Conservation (phyloP, 1,140 invertebrate species). For the Leptinotarsa defecta region DNA sequence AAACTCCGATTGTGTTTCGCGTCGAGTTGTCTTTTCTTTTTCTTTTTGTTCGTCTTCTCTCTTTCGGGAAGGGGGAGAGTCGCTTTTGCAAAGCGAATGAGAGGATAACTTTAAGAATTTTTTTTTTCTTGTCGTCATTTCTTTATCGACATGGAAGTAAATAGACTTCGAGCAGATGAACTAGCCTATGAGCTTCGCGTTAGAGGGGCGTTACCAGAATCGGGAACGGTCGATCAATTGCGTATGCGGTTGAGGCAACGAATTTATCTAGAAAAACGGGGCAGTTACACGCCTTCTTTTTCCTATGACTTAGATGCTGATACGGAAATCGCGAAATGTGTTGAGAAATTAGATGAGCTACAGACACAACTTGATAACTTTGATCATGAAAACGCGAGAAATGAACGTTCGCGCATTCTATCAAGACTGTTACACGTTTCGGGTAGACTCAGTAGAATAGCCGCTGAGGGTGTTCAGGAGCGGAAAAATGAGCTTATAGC, state of each 20-base stretch:
- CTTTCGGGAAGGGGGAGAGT: neutral
- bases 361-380: neutral
- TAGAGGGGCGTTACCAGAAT: neutral
- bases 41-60: neutral
- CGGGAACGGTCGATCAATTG: neutral
- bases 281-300: neutral
- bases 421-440: neutral
- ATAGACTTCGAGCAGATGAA: neutral
- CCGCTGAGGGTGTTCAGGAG: neutral
- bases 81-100: neutral
- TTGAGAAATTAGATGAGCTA: neutral
- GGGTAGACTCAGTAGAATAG: conserved; percentile 1
- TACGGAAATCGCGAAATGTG: neutral
- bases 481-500: neutral
- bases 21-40: neutral
- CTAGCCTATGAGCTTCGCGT: neutral
- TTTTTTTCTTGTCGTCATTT: neutral
- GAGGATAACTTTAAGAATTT: neutral
- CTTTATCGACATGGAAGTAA: neutral
- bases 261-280: neutral
- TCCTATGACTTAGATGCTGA: neutral
- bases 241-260: neutral
- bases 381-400: conserved; percentile 5
- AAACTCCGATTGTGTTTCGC: neutral
- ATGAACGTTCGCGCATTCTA: neutral